Conservation (phyloP, 2,888 invertebrate species). For the Coelopa pilipes region DNA sequence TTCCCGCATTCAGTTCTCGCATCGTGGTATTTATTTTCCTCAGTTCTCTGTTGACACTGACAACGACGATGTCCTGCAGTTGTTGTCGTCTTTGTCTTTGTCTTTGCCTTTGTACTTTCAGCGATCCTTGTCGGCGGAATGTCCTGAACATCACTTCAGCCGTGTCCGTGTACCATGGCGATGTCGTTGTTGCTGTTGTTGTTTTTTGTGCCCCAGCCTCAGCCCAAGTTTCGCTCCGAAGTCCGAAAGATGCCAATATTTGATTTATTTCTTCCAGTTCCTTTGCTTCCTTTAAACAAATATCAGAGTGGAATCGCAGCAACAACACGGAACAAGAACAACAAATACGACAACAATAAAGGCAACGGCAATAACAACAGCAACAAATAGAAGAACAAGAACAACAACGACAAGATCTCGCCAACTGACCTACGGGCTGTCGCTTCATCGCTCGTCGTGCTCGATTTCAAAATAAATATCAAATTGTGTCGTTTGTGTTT, state of each 20-base stretch:
- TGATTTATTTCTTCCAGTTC: conserved; percentile 13
- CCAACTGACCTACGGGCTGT: neutral
- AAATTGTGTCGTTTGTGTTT: conserved; percentile 3
- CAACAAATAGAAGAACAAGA: neutral
- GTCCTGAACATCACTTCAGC: conserved; percentile 19
- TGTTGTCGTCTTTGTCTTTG: neutral
- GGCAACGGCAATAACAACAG: neutral
- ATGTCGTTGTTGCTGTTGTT: too few relatives aligned
- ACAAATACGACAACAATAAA: neutral
- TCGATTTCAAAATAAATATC: conserved; percentile 16
- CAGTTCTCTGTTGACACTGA: too few relatives aligned
- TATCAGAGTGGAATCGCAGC: neutral
- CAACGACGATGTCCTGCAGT: too few relatives aligned
- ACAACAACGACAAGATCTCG: neutral
- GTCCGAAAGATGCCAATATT: conserved; percentile 31
- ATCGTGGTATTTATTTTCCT: too few relatives aligned
- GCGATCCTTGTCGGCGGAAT: conserved; percentile 19
- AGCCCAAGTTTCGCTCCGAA: neutral
- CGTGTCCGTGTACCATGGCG: neutral
- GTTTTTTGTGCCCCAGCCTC: too few relatives aligned
- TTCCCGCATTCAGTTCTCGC: too few relatives aligned
- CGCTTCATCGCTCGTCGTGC: neutral
- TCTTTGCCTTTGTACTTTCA: neutral
- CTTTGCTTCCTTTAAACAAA: conserved; percentile 6
- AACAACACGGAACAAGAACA: neutral